These are phyloP conservation scores for Pyrocoelia pectoralis DNA, from an alignment of 2,888 invertebrate species.

Conservation along the genomic window DNA sequence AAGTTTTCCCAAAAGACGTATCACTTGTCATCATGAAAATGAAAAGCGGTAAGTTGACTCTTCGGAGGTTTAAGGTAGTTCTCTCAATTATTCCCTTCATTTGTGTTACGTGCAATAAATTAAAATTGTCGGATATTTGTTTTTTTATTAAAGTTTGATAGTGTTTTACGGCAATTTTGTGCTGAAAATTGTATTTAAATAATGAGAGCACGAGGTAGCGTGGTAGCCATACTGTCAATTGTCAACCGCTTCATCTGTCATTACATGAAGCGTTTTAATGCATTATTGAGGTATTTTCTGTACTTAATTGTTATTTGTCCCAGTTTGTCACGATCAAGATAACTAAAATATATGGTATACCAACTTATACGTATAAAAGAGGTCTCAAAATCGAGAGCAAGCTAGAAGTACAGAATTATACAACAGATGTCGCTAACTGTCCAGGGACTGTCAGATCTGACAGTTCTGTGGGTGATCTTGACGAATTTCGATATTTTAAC, in stretches of 20 bases:
- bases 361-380: too few relatives aligned
- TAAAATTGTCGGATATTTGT: neutral
- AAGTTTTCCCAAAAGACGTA: neutral
- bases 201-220: slow-evolving; percentile 39
- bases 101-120: neutral
- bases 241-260: slow-evolving; percentile 36
- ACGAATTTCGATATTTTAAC: too few relatives aligned
- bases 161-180: neutral
- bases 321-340: too few relatives aligned
- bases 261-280: neutral
- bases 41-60: neutral
- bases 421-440: too few relatives aligned
- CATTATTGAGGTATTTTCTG: neutral
- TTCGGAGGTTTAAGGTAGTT: neutral
- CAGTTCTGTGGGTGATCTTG: too few relatives aligned
- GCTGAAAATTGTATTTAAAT: slow-evolving; percentile 10
- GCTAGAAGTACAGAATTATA: too few relatives aligned
- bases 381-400: too few relatives aligned
- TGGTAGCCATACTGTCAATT: slow-evolving; percentile 42
- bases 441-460: too few relatives aligned
- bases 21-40: slow-evolving; percentile 6
- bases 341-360: too few relatives aligned
- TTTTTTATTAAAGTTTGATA: neutral
- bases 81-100: neutral
- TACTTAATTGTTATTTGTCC: too few relatives aligned